Conservation (phyloP, 2,888 invertebrate species). For the Drosophila meridiana region DNA sequence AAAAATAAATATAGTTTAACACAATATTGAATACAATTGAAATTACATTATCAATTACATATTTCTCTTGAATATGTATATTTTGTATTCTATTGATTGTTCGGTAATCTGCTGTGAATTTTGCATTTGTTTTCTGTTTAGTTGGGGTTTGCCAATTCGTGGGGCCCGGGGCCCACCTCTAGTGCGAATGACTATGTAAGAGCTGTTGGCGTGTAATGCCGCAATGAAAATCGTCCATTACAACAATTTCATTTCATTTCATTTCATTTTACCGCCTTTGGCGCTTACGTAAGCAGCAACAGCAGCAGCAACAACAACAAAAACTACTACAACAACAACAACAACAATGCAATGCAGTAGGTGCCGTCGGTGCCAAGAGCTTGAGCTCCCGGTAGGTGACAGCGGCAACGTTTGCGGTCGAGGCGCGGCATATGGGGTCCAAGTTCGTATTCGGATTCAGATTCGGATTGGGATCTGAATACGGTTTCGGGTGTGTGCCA, state of each 20-base stretch:
- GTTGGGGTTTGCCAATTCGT: background rate
- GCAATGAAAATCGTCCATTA: constrained; percentile 80
- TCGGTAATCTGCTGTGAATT: background rate
- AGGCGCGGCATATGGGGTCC: constrained; percentile 13
- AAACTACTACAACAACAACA: constrained; percentile 27
- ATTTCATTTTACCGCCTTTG: constrained; percentile 78
- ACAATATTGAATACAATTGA: too few species aligned
- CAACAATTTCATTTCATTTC: constrained; percentile 80
- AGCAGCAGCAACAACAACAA: constrained; percentile 33
- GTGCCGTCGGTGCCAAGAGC: constrained; percentile 60
- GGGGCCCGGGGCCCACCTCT: constrained; percentile 40
- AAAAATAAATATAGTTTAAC: too few species aligned
- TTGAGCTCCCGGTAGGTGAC: constrained; percentile 37
- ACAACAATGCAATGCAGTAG: constrained; percentile 51
- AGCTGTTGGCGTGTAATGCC: constrained; percentile 69
- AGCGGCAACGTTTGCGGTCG: constrained; percentile 7
- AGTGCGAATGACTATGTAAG: constrained; percentile 42
- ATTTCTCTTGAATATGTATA: too few species aligned
- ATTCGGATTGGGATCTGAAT: constrained; percentile 10
- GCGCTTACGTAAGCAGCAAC: constrained; percentile 71
- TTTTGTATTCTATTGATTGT: too few species aligned
- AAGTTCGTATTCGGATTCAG: constrained; percentile 16
- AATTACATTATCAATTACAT: too few species aligned
- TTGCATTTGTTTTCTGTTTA: background rate
- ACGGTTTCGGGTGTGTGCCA: constrained; percentile 32